Evolutionary conservation across 2,113 vertebrate genomes (phyloP), one percentile per base, ranked within the genome.

Genomic region (Tetrao urogallus): DNA sequence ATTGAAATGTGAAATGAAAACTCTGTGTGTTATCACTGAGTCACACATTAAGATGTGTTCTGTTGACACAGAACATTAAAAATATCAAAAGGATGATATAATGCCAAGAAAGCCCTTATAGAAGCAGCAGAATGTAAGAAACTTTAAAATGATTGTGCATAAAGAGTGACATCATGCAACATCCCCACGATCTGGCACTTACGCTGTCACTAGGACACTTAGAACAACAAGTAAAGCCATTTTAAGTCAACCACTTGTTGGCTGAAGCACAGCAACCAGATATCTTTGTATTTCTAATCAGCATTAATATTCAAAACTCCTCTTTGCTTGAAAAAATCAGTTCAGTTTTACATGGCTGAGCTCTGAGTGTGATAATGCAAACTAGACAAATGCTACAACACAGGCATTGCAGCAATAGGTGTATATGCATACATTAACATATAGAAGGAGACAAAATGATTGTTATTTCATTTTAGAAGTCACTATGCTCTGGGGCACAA

Each of bases 391-490:
- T 52, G 48, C 82, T 86, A 58, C 70, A 93, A 74, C 76, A 48
- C 24, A 86, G 48, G 73, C 76, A 58, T 19, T 45, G n/a, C 36
- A 73, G 50, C 67, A 58, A 58, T 48, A 73, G 43, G 30, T 48
- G 85, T 38, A 50, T 71, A 90, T 65, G 50, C 50, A 61, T 42
- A 42, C n/a, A 82, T 56, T 42, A 61, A 90, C 64, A 54, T 54
- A 56, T 57, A 50, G 2, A n/a, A 40, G 36, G 52, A 83, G 58
- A 87, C 8, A 63, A 45, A 70, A 75, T 30, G 32, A 73, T 77
- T 88, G 83, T 88, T 93, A 94, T 81, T 96, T 96, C 79, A 80
- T 84, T 95, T 79, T 78, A 71, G 84, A 92, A 58, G 78, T 30
- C 75, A 70, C 74, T 74, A 60, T 69, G 63, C 90, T 57, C 69